Evolutionary conservation across 2,888 invertebrate genomes (phyloP), one percentile per base, ranked within the genome.

Genomic region (Esperia sulphurella): DNA sequence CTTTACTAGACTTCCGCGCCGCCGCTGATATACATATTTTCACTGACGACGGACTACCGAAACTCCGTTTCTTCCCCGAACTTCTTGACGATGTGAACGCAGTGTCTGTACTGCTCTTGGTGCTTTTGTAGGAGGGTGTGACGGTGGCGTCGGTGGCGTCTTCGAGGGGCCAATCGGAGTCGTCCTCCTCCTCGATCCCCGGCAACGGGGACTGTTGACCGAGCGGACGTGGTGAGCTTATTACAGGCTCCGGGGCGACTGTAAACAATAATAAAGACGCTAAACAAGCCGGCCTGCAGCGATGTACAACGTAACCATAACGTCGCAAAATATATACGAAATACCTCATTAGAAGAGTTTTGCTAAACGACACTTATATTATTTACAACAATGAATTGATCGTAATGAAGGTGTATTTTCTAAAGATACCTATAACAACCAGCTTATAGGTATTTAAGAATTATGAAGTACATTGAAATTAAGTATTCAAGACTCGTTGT

Each of bases 121-220:
- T 87, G 52, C 91, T 90, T 61, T 88, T 91, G 61, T 89, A 91
- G 14, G 88, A 90, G 31, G 89, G 90, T 46, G 90, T 86, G 46
- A 87, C 73, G 3, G 89, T 87, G 21, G 84, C 83, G 66, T 90
- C 90, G 8, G 90, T 87, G 37, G 89, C 83, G 79, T 91, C 86
- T 61, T 89, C 88, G 51, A 90, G 76, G 39, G 90, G 90, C 81
- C 87, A 88, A 69, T 92, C 92, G 50, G 92, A 92, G 74, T 94
- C 94, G 82, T 95, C 95, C 79, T 95, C 95, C 75, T 95, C 95
- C 74, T 95, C 94, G 58, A 95, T 95, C 66, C 95, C 95, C 62
- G 95, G 95, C 58, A 95, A 88, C 51, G 94, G 93, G 45, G 95
- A 93, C 61, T 94, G 92, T 86, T 94, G 92, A 72, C 93, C 84